phyloP scores from a whole-genome alignment of 2,797 vertebrate genomes.

The Tiaroga cobitis region DNA sequence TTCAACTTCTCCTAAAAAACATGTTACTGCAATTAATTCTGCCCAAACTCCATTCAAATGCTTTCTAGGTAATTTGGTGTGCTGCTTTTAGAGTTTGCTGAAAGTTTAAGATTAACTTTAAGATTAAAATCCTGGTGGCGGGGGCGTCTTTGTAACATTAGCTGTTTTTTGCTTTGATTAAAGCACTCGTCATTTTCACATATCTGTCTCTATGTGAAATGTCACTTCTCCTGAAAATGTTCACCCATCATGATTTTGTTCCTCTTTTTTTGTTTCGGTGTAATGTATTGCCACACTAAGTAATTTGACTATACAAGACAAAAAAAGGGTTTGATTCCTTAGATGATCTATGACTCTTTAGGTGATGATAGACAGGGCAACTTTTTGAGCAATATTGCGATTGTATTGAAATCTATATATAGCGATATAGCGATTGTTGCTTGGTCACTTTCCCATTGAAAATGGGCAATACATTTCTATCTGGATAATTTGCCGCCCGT shows the following conservation, averaged over 20 bases:
- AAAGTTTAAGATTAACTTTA: background rate
- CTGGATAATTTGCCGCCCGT: too few relatives aligned
- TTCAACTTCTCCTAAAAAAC: background rate
- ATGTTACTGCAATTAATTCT: background rate
- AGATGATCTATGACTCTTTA: background rate
- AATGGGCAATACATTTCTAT: too few relatives aligned
- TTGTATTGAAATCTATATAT: too few relatives aligned
- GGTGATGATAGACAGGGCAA: too few relatives aligned
- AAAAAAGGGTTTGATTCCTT: background rate
- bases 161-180: background rate
- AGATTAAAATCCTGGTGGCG: background rate
- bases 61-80: background rate
- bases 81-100: background rate
- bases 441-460: too few relatives aligned
- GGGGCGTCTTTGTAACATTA: background rate
- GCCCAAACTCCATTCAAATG: background rate
- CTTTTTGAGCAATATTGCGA: too few relatives aligned
- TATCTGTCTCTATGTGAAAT: background rate
- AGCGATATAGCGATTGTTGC: too few relatives aligned
- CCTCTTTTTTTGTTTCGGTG: background rate
- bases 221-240: constrained; percentile 10
- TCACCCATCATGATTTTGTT: background rate
- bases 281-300: background rate
- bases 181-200: background rate
- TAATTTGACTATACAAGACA: background rate